Conservation (phyloP, 2,888 invertebrate genomes). For the Timema podura region DNA sequence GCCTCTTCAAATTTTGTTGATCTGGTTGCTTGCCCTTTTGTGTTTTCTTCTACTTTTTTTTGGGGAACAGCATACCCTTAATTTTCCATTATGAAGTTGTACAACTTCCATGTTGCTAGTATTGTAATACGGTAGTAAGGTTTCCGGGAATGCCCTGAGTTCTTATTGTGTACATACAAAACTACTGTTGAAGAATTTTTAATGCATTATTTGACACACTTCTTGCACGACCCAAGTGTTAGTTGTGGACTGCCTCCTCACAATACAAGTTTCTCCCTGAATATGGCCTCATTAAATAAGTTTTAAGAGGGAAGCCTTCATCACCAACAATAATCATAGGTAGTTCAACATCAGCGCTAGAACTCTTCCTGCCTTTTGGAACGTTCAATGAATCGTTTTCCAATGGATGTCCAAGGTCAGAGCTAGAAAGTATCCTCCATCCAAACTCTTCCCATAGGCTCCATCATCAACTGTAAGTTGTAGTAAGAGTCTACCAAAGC, state of each 20-base stretch:
- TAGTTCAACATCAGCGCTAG: too few species aligned
- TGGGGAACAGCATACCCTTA: background rate
- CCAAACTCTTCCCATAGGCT: too few species aligned
- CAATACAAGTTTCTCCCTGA: background rate
- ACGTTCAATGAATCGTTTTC: too few species aligned
- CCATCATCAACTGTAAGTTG: too few species aligned
- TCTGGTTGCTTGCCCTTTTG: background rate
- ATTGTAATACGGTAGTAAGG: background rate
- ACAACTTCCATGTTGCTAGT: background rate
- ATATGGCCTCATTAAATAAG: conserved; percentile 2
- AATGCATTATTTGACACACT: background rate
- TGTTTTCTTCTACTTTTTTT: background rate
- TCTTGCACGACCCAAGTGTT: background rate
- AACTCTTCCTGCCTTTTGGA: too few species aligned
- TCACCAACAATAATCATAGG: conserved; percentile 12
- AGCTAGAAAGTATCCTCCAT: too few species aligned
- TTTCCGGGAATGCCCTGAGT: background rate
- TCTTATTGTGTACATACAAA: background rate
- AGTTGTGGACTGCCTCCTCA: conserved; percentile 5
- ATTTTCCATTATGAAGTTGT: conserved; percentile 6
- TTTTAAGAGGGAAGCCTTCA: conserved; percentile 2
- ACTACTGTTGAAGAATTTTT: background rate
- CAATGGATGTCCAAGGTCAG: too few species aligned
- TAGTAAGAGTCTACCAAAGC: too few species aligned
- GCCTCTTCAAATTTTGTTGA: background rate